Percentiles rank a stretch among this genome's conserved stretches.
phyloP scores from a whole-genome alignment of 2,888 invertebrate species.

The Brenthis hecate region DNA sequence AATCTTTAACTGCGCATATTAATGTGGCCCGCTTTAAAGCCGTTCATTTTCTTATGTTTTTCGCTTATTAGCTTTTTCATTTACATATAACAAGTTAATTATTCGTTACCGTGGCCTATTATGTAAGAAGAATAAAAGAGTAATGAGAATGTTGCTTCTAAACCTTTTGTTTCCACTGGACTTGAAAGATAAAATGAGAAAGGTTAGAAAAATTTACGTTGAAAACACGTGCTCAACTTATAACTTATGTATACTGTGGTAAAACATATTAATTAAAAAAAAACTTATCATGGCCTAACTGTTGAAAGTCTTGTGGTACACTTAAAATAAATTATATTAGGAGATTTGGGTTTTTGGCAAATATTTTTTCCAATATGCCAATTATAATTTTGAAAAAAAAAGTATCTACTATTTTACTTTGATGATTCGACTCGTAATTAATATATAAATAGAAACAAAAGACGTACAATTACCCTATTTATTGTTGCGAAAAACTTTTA shows the following conservation, averaged over 20 bases:
- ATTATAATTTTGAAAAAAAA: neutral
- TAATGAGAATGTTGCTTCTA: constrained; percentile 32
- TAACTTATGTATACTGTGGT: neutral
- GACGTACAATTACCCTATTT: neutral
- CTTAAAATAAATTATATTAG: too few relatives aligned
- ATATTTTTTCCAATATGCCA: neutral
- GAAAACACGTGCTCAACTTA: neutral
- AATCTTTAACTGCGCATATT: constrained; percentile 64
- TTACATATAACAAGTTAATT: constrained; percentile 35
- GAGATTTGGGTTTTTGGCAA: too few relatives aligned
- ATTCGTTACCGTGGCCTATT: constrained; percentile 24
- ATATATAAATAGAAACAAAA: neutral
- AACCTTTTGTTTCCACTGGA: constrained; percentile 32
- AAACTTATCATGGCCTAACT: too few relatives aligned
- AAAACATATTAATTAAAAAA: neutral
- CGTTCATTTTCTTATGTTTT: constrained; percentile 44
- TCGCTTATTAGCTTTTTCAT: constrained; percentile 37
- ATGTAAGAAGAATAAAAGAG: constrained; percentile 30
- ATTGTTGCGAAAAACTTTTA: constrained; percentile 17
- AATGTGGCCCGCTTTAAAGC: constrained; percentile 54
- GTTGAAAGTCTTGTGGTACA: too few relatives aligned
- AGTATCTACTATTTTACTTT: neutral
- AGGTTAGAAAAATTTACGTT: constrained; percentile 24
- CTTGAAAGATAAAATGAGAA: constrained; percentile 24
- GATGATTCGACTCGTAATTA: neutral